Evolutionary conservation across 2,888 invertebrate species (phyloP).

Genomic region (Hypercompe scribonia): DNA sequence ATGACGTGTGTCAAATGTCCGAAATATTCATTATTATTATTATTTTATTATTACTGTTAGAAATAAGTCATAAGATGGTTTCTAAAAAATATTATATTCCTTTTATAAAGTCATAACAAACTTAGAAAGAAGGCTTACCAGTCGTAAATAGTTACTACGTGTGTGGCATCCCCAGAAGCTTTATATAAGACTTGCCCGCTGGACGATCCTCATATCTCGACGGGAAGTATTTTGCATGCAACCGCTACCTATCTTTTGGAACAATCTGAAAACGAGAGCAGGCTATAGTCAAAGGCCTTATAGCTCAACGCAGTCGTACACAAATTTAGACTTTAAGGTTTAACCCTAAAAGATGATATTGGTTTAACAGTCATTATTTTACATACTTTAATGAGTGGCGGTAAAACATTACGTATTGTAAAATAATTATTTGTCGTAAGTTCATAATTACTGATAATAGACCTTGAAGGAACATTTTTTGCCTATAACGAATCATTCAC

Average conservation of each 20-base stretch:
- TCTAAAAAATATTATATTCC: constrained; percentile 25
- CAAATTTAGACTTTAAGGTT: constrained; percentile 40
- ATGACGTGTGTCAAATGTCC: too few relatives aligned
- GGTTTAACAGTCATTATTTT: neutral
- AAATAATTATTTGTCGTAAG: constrained; percentile 81
- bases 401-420: constrained; percentile 42
- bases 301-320: constrained; percentile 20
- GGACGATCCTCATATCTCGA: constrained; percentile 83
- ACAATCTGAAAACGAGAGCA: constrained; percentile 81
- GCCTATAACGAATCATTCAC: neutral
- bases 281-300: constrained; percentile 46
- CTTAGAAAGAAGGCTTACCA: constrained; percentile 26
- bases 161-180: constrained; percentile 79
- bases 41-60: too few relatives aligned
- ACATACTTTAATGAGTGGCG: constrained; percentile 40
- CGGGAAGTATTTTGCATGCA: constrained; percentile 85
- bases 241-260: constrained; percentile 81
- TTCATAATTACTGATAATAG: constrained; percentile 76
- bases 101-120: constrained; percentile 39
- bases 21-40: too few relatives aligned
- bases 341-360: constrained; percentile 32
- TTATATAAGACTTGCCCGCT: constrained; percentile 76
- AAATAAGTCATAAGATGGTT: constrained; percentile 20
- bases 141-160: constrained; percentile 67
- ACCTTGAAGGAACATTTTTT: constrained; percentile 66